These are phyloP conservation scores for Electrophaes corylata DNA, from an alignment of 2,888 invertebrate genomes.

Conservation along the genomic window DNA sequence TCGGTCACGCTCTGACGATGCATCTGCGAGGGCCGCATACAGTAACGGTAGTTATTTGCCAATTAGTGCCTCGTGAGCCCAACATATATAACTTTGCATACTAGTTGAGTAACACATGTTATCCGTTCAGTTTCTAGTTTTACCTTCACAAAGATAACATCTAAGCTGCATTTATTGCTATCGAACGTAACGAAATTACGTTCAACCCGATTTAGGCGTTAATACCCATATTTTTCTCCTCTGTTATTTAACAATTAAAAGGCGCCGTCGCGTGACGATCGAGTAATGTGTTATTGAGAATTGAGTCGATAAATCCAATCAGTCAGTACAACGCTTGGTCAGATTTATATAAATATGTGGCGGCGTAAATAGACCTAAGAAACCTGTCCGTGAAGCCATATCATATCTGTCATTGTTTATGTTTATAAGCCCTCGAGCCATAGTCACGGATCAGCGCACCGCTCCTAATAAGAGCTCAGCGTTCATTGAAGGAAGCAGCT, in stretches of 20 bases:
- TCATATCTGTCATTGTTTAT: conserved; percentile 54
- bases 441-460: conserved; percentile 47
- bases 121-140: conserved; percentile 31
- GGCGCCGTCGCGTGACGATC: conserved; percentile 21
- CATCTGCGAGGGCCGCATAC: conserved; percentile 39
- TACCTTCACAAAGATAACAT: conserved; percentile 35
- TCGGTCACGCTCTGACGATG: conserved; percentile 49
- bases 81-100: conserved; percentile 31
- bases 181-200: conserved; percentile 34
- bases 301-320: conserved; percentile 20
- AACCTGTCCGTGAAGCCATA: conserved; percentile 30
- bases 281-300: conserved; percentile 17
- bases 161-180: conserved; percentile 27
- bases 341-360: conserved; percentile 3
- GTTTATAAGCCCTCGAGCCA: conserved; percentile 56
- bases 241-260: conserved; percentile 23
- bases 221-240: conserved; percentile 7
- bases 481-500: conserved; percentile 58
- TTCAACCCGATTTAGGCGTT: conserved; percentile 9
- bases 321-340: conserved; percentile 8
- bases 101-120: conserved; percentile 35
- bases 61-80: conserved; percentile 49
- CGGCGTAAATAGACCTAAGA: conserved; percentile 14
- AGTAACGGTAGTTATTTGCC: conserved; percentile 53
- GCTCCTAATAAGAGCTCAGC: conserved; percentile 62